Conservation (phyloP, 2,797 vertebrate species). For the Scolopax rusticola region DNA sequence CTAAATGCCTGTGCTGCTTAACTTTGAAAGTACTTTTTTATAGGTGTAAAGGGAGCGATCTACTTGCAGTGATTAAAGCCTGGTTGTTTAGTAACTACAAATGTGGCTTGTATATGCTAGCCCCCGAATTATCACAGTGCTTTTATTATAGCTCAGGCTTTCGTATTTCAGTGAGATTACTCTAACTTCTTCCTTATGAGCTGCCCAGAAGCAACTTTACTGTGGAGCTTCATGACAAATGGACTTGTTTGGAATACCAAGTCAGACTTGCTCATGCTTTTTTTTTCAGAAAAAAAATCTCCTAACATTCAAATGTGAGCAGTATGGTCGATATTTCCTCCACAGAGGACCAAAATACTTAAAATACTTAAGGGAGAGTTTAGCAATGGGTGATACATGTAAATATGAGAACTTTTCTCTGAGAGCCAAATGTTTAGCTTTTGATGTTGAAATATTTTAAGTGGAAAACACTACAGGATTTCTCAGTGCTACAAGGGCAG, state of each 20-base stretch:
- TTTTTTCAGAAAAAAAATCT: not conserved
- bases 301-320: not conserved
- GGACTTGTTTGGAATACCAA: not conserved
- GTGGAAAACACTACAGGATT: slow-evolving; percentile 33
- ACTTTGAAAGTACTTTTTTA: slow-evolving; percentile 24
- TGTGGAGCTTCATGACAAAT: not conserved
- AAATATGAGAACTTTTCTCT: slow-evolving; percentile 12
- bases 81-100: not conserved
- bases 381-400: not conserved
- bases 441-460: slow-evolving; percentile 59
- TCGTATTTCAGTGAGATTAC: not conserved
- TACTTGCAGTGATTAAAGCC: slow-evolving; percentile 22
- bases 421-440: slow-evolving; percentile 25
- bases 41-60: not conserved
- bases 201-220: not conserved
- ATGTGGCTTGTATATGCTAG: not conserved
- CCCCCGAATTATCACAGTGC: not conserved
- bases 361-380: slow-evolving; percentile 1
- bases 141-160: slow-evolving; percentile 22
- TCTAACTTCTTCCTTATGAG: not conserved
- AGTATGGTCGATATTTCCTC: not conserved
- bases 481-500: slow-evolving; percentile 25
- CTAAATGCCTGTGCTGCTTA: not conserved
- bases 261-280: not conserved
- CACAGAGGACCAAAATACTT: not conserved